These are phyloP conservation scores for Callipepla californica DNA, from an alignment of 2,113 vertebrate species.

Conservation along the genomic window DNA sequence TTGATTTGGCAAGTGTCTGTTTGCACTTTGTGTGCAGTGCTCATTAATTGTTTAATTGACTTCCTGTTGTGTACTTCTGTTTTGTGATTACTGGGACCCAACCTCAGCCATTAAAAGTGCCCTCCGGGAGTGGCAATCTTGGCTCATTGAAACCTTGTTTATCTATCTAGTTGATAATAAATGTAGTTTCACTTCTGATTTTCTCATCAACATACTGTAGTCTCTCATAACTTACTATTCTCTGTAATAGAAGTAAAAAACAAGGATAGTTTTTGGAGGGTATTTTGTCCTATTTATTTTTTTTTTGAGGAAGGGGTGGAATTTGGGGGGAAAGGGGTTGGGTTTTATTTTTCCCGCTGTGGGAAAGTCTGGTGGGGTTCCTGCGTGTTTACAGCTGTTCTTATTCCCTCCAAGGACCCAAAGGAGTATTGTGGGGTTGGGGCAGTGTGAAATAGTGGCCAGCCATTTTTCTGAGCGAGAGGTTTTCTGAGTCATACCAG, in stretches of 20 bases:
- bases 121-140: neutral
- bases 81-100: neutral
- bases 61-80: neutral
- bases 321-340: neutral
- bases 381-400: neutral
- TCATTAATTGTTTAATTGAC: slow-evolving; percentile 12
- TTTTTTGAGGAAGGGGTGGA: neutral
- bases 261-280: neutral
- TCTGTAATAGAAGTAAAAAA: neutral
- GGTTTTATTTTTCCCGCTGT: neutral
- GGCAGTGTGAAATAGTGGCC: neutral
- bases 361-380: neutral
- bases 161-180: neutral
- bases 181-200: neutral
- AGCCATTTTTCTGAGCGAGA: neutral
- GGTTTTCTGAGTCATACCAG: neutral
- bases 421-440: fast-evolving
- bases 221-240: neutral
- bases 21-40: neutral
- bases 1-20: slow-evolving; percentile 20
- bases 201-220: neutral
- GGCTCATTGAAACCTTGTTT: neutral
- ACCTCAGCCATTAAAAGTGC: neutral
- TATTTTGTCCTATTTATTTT: neutral
- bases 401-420: neutral